Base-by-base conservation (phyloP, 2,797 vertebrate species). In the Arnoldichthys spilopterus region DNA sequence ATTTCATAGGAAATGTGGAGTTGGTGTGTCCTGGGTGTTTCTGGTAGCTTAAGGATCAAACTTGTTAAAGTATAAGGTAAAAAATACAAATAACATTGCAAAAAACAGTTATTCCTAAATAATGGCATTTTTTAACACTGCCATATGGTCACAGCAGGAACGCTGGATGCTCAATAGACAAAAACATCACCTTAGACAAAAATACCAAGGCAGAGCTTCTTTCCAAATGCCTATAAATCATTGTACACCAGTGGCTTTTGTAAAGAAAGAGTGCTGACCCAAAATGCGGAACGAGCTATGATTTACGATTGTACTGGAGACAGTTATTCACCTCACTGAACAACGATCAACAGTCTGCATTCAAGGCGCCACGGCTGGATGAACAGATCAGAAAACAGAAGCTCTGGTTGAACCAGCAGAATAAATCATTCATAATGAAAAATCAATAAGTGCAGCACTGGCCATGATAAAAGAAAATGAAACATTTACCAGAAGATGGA, bases 271-370 rank as follows among this genome's bases (percentile, higher is more conserved):
- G 59, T 30, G 15, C 34, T 18, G 47, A 51, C 77, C 69, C 73
- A 20, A 71, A 40, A 32, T 79, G 59, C 51, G 30, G 30, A 82
- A 80, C 18, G 43, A 75, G 54, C 64, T 9, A 6, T 82, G 77
- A 82, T 80, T 80, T 85, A 82, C n/a, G 67, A 70, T 20, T 56
- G 73, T 62, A 61, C 74, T 43, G 74, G 72, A 80, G 67, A 77
- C 78, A 37, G 63, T 82, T 77, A 74, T 77, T 76, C 77, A 74
- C 61, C 70, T 70, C 76, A 77, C 16, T 75, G 74, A 80, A 61
- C 74, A 67, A 74, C 76, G 77, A 76, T 77, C 62, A 75, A 68
- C 70, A 37, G 40, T 32, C 40, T 58, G 77, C 70, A 20, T 66
- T 56, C 54, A 64, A 58, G 18, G 28, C 71, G 74, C 34, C 68